phyloP scores from a whole-genome alignment of 2,888 invertebrate genomes.

The Drosophila eohydei region DNA sequence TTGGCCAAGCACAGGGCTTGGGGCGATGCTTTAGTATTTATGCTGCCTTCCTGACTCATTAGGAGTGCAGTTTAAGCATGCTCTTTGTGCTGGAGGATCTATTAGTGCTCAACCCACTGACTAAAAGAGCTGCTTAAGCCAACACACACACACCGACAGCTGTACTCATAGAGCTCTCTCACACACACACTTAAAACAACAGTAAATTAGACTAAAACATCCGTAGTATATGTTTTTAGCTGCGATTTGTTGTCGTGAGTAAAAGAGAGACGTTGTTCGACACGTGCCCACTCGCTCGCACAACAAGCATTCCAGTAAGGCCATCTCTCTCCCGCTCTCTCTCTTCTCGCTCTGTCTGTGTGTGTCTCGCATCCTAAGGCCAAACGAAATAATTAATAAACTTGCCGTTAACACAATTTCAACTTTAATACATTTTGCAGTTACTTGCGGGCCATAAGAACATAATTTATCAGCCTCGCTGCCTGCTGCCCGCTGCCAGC shows the following conservation, averaged over 20 bases:
- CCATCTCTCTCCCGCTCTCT: background rate
- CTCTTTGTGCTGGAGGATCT: slow-evolving; percentile 7
- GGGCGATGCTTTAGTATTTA: slow-evolving; percentile 8
- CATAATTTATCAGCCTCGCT: slow-evolving; percentile 44
- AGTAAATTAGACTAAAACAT: slow-evolving; percentile 61
- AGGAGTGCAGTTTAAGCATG: background rate
- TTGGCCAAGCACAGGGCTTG: background rate
- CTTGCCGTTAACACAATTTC: slow-evolving; percentile 66
- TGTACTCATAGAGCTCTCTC: slow-evolving; percentile 11
- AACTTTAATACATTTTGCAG: slow-evolving; percentile 58
- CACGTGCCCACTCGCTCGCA: background rate
- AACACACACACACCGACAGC: background rate
- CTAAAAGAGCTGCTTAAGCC: slow-evolving; percentile 27
- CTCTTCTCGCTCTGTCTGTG: background rate
- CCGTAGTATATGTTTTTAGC: slow-evolving; percentile 30
- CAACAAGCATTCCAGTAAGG: background rate
- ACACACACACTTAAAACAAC: slow-evolving; percentile 41
- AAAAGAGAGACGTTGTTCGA: slow-evolving; percentile 28
- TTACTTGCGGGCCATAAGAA: slow-evolving; percentile 37
- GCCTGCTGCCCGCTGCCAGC: background rate
- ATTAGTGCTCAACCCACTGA: slow-evolving; percentile 34
- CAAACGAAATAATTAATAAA: slow-evolving; percentile 70
- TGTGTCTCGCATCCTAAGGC: slow-evolving; percentile 27
- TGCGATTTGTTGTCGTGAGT: slow-evolving; percentile 41
- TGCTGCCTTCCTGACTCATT: slow-evolving; percentile 21